Base-by-base conservation (phyloP, 2,113 vertebrate genomes). In the Eolophus roseicapilla region DNA sequence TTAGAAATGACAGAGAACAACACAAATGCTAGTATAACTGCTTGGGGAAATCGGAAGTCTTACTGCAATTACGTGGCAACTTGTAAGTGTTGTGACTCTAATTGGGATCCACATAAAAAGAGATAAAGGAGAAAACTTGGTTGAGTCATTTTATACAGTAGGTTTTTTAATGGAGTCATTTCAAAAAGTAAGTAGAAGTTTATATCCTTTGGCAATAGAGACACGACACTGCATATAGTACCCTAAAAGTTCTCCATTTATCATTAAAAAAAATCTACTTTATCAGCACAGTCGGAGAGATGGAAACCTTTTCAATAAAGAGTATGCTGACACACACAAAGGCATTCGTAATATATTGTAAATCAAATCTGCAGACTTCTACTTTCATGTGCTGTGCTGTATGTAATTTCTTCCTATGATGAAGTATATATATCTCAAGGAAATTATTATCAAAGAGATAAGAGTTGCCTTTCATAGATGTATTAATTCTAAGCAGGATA, bases 401-500 rank as follows among this genome's bases (percentile, higher is more conserved):
- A 67, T 81, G 43, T 88, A 84, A 86, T 73, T 88, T 81, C 11
- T 39, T 21, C 47, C 64, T 86, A 82, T 73, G 90, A 79, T 69
- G 76, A 93, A 76, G 49, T 55, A 10, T 86, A 68, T 83, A 92
- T 83, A 93, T 92, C 24, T 1, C 50, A 55, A 86, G 73, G 91
- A 93, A 93, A 93, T 90, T 88, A 81, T 88, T 93, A 78, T 78
- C 81, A 84, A 75, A 50, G 50, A 93, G 82, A 81, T 93, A 88
- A 88, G 86, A 90, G 65, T 79, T 76, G 24, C 37, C 35, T 96
- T 95, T 93, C 82, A 82, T 68, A 79, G 21, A 68, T 64, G 69
- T 95, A 90, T 81, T 90, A 92, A 76, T 95, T 94, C 62, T 65
- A 52, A 82, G 18, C 19, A 75, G 27, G 92, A 93, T 94, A 95